phyloP scores from a whole-genome alignment of 30 jellyfish, hydroid and myxozoan species.

The Aurelia coerulea region DNA sequence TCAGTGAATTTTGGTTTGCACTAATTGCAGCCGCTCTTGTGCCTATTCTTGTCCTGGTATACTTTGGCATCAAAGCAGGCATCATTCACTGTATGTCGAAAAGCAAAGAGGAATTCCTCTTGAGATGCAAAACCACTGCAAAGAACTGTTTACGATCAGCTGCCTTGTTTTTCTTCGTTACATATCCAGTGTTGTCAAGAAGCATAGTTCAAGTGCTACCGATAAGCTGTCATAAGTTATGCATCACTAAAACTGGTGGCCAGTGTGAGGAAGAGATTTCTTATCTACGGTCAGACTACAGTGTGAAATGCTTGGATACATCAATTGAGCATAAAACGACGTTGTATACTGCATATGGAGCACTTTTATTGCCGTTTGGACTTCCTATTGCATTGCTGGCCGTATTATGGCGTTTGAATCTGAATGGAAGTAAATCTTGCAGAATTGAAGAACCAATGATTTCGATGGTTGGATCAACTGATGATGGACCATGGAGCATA shows the following conservation, averaged over 20 bases:
- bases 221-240: constrained; percentile 28
- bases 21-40: constrained; percentile 9
- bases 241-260: constrained; percentile 6
- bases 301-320: constrained; percentile 16
- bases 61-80: background rate
- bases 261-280: constrained; percentile 3
- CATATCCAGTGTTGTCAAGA: constrained; percentile 44
- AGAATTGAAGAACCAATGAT: background rate
- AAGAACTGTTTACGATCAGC: constrained; percentile 8
- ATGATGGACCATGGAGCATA: too few species aligned
- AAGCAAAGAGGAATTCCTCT: background rate
- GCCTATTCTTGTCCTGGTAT: constrained; percentile 1
- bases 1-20: constrained; percentile 36
- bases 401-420: background rate
- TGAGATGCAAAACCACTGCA: background rate
- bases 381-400: constrained; percentile 7
- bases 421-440: background rate
- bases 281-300: constrained; percentile 36
- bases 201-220: constrained; percentile 32
- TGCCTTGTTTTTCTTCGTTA: constrained; percentile 37
- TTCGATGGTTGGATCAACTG: background rate
- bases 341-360: constrained; percentile 20
- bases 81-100: background rate
- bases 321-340: background rate
- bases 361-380: constrained; percentile 36